These are phyloP conservation scores for Silurus meridionalis DNA, from an alignment of 2,113 vertebrate genomes.

Conservation along the genomic window DNA sequence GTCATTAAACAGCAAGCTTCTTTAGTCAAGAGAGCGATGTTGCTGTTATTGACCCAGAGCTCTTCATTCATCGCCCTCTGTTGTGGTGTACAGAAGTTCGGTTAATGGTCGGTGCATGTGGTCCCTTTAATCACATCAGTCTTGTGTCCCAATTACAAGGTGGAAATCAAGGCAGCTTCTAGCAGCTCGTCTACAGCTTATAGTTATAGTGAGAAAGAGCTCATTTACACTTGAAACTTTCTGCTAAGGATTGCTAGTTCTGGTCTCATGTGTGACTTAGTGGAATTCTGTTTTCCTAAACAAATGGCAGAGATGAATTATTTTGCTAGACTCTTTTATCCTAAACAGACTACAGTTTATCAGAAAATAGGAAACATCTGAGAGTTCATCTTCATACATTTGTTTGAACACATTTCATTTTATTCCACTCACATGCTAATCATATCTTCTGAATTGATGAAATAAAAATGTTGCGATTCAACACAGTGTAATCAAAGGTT, in stretches of 20 bases:
- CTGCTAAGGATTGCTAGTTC: background rate
- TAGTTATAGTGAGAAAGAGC: background rate
- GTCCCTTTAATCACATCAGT: slow-evolving; percentile 24
- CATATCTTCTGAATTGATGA: background rate
- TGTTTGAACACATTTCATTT: background rate
- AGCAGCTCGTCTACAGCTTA: background rate
- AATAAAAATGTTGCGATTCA: background rate
- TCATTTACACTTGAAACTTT: background rate
- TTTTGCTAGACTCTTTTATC: background rate
- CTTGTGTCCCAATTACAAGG: slow-evolving; percentile 43
- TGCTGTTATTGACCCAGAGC: slow-evolving; percentile 13
- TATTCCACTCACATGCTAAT: background rate
- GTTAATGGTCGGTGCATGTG: slow-evolving; percentile 37
- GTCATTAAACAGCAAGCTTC: slow-evolving; percentile 50
- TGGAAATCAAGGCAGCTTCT: background rate
- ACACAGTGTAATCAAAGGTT: no score
- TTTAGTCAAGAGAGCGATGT: background rate
- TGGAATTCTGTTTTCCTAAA: background rate
- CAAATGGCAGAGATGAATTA: background rate
- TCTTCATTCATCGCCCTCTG: slow-evolving; percentile 15
- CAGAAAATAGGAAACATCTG: background rate
- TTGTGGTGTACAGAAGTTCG: slow-evolving; percentile 30
- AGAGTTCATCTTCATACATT: background rate
- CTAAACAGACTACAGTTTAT: background rate
- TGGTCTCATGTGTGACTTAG: background rate